These are phyloP conservation scores for Crossaster papposus DNA, from an alignment of 53 echinoderm and acorn worm species.

Conservation along the genomic window DNA sequence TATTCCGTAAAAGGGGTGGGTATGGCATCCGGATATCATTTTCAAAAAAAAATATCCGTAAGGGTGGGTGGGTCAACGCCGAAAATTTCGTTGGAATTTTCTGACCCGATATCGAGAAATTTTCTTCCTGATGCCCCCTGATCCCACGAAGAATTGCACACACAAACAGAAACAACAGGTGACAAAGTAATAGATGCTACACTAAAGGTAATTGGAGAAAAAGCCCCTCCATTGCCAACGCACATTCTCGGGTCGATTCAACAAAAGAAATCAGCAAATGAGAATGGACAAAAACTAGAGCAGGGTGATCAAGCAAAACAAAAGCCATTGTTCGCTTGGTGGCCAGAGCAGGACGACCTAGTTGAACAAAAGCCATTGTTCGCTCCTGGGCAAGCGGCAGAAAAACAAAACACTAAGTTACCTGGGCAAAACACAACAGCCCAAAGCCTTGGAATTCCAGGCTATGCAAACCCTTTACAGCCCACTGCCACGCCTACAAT, in stretches of 20 bases:
- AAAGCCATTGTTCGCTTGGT: neutral
- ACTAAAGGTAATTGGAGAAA: neutral
- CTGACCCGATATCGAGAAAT: no score
- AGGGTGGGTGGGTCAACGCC: no score
- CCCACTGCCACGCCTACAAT: no score
- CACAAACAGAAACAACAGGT: neutral
- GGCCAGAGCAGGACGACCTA: neutral
- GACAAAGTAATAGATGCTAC: slow-evolving; percentile 19
- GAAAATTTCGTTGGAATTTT: no score
- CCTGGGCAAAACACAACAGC: no score
- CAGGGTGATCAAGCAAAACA: slow-evolving; percentile 4
- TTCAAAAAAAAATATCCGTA: no score
- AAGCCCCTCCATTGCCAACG: slow-evolving; percentile 15
- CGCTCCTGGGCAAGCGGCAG: neutral
- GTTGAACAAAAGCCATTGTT: slow-evolving; percentile 1
- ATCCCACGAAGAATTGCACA: neutral
- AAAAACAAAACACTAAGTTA: no score
- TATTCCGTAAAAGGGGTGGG: no score
- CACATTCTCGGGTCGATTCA: neutral
- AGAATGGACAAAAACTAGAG: neutral
- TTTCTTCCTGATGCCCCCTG: no score
- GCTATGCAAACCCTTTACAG: no score
- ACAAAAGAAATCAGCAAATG: slow-evolving; percentile 9
- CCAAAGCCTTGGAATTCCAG: no score
- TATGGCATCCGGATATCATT: no score